Evolutionary conservation across 1,140 invertebrate species (phyloP).

Genomic region (Anagrus nilaparvatae): DNA sequence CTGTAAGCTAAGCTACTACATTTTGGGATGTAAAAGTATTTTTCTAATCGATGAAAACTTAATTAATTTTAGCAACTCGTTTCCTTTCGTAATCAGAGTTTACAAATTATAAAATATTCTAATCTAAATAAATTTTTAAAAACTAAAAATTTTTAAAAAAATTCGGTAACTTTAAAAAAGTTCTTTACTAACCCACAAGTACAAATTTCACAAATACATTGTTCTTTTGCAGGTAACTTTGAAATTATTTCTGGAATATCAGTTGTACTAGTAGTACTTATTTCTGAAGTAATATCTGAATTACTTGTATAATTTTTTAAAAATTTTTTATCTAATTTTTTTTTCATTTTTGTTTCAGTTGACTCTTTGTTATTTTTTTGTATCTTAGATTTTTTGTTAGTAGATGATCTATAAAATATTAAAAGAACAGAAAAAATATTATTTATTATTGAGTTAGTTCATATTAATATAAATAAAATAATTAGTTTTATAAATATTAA

Average conservation of each 20-base stretch:
- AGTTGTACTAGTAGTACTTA: slow-evolving; percentile 14
- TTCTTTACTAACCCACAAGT: slow-evolving; percentile 75
- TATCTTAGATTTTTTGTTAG: neutral
- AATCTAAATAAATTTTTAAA: slow-evolving; percentile 3
- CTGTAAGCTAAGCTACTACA: too few species aligned
- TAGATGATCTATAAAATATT: neutral
- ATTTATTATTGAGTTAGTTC: too few species aligned
- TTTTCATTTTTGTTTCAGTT: slow-evolving; percentile 7
- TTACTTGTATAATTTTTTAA: too few species aligned
- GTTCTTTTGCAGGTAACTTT: slow-evolving; percentile 52
- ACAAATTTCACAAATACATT: slow-evolving; percentile 82
- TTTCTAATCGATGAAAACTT: too few species aligned
- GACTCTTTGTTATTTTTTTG: neutral
- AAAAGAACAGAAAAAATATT: neutral
- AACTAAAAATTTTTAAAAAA: slow-evolving; percentile 19
- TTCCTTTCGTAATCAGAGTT: too few species aligned
- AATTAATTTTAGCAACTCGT: too few species aligned
- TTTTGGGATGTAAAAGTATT: too few species aligned
- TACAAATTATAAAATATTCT: too few species aligned
- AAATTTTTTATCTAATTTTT: slow-evolving; percentile 1
- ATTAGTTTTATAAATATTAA: too few species aligned
- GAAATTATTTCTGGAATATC: slow-evolving; percentile 25
- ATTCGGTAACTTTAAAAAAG: neutral
- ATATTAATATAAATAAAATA: too few species aligned
- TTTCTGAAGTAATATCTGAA: slow-evolving; percentile 27